These are phyloP conservation scores for Anguilla megastoma DNA, from an alignment of 2,797 vertebrate species.

Conservation along the genomic window DNA sequence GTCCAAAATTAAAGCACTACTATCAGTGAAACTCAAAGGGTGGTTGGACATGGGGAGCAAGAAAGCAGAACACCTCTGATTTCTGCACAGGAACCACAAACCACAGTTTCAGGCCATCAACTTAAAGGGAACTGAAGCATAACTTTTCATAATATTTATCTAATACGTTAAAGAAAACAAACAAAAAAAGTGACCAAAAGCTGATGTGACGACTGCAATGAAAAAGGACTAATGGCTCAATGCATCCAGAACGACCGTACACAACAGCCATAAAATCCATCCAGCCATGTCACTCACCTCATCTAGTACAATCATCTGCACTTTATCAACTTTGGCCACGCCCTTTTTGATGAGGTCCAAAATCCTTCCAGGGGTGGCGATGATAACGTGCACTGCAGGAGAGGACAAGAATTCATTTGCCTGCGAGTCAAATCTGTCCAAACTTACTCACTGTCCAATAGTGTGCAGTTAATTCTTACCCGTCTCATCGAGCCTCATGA, in stretches of 20 bases:
- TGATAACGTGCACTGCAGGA: conserved; percentile 90
- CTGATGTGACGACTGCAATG: too few species aligned
- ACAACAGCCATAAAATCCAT: not conserved
- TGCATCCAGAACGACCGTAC: not conserved
- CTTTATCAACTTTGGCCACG: conserved; percentile 95
- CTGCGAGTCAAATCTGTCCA: not conserved
- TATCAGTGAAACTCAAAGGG: not conserved
- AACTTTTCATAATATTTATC: too few species aligned
- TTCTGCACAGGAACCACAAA: too few species aligned
- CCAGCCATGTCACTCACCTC: conserved; percentile 76
- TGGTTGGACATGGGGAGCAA: not conserved
- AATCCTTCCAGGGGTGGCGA: conserved; percentile 97
- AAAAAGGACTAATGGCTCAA: not conserved
- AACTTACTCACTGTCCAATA: not conserved
- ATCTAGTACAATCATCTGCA: conserved; percentile 98
- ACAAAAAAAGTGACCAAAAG: too few species aligned
- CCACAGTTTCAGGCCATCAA: too few species aligned
- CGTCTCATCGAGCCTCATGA: conserved; percentile 98
- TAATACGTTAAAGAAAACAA: too few species aligned
- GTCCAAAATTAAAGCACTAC: not conserved
- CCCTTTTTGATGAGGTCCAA: conserved; percentile 99
- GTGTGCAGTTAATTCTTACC: conserved; percentile 63
- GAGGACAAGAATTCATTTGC: not conserved
- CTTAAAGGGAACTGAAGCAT: too few species aligned
- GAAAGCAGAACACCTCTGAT: too few species aligned